Conservation (phyloP, 2,888 invertebrate genomes). For the Scaptomyza reducta region DNA sequence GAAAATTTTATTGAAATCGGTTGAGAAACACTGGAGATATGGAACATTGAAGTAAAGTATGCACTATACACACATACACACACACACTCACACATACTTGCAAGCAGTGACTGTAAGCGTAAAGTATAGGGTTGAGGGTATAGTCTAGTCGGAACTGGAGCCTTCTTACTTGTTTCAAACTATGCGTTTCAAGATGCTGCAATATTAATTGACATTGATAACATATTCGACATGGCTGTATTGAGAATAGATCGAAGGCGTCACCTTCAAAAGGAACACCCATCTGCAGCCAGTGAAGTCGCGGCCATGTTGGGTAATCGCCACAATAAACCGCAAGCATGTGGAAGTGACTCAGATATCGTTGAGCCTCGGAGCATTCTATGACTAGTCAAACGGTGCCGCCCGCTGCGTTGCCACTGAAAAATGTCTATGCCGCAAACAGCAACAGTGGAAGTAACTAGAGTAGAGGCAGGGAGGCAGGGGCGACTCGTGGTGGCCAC, state of each 20-base stretch:
- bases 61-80: no score
- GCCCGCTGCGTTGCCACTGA: conserved; percentile 78
- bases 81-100: no score
- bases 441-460: not conserved
- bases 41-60: no score
- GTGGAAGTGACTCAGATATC: conserved; percentile 62
- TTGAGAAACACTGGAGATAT: no score
- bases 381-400: conserved; percentile 63
- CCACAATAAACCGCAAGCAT: conserved; percentile 58
- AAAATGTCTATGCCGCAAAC: conserved; percentile 57
- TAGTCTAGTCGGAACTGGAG: no score
- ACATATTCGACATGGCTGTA: no score
- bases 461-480: not conserved
- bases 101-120: no score
- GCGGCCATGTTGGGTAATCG: conserved; percentile 59
- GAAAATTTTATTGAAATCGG: no score
- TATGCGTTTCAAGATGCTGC: not conserved
- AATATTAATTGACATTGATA: conserved; percentile 7
- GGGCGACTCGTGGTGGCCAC: conserved; percentile 34
- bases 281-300: not conserved
- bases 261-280: not conserved
- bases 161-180: no score
- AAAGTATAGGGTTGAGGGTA: no score
- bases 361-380: conserved; percentile 27
- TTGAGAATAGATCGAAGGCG: not conserved